Percentiles rank a stretch among this genome's conserved stretches.
These are phyloP conservation scores for Dendrocincla fuliginosa DNA, from an alignment of 2,797 vertebrate genomes.

Conservation along the genomic window DNA sequence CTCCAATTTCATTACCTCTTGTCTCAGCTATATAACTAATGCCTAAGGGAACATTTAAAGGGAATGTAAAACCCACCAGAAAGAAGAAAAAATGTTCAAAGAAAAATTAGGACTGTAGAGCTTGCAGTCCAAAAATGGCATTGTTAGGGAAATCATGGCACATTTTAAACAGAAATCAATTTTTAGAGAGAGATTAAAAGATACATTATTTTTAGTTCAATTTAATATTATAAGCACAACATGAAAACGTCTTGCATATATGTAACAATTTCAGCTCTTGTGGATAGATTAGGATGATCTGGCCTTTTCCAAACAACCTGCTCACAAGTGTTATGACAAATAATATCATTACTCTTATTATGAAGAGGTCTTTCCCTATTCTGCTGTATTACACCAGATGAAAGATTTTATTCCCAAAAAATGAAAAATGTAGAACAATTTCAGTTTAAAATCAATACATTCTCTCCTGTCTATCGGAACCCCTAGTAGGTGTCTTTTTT, in stretches of 20 bases:
- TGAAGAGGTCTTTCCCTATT: background rate
- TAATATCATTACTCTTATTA: background rate
- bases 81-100: background rate
- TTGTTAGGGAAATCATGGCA: background rate
- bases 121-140: background rate
- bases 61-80: background rate
- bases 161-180: background rate
- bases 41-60: background rate
- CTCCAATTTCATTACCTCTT: background rate
- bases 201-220: background rate
- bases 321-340: background rate
- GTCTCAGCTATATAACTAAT: background rate
- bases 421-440: background rate
- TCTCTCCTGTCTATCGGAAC: background rate
- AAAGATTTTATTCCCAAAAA: background rate
- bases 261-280: background rate
- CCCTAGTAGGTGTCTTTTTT: background rate
- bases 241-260: background rate
- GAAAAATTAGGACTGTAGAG: background rate
- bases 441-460: background rate
- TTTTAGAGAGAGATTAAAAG: background rate
- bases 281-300: background rate
- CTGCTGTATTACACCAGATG: background rate
- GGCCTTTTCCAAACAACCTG: background rate
- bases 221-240: background rate